Conservation (phyloP, 2,888 invertebrate species). For the Petrolisthes manimaculis region DNA sequence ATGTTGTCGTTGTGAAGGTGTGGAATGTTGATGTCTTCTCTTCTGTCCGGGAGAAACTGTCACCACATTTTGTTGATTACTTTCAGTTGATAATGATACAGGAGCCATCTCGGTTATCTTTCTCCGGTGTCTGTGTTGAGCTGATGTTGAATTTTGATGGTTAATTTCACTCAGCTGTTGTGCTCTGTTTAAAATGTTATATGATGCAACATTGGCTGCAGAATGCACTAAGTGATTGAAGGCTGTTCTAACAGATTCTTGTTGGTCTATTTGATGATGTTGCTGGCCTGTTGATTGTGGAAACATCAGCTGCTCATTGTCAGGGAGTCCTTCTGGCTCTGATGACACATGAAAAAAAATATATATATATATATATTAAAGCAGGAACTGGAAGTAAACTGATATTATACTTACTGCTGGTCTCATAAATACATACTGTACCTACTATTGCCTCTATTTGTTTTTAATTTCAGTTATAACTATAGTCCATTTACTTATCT, state of each 20-base stretch:
- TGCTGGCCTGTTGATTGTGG: neutral
- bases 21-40: neutral
- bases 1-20: neutral
- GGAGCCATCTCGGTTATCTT: too few species aligned
- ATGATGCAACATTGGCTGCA: neutral
- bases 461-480: too few species aligned
- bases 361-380: too few species aligned
- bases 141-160: neutral
- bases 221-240: neutral
- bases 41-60: neutral
- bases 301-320: neutral
- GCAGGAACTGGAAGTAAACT: too few species aligned
- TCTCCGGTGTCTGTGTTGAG: neutral
- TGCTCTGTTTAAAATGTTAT: neutral
- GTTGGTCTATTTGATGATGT: conserved; percentile 1
- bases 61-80: neutral
- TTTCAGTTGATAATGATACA: too few species aligned
- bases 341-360: too few species aligned
- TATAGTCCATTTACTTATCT: too few species aligned
- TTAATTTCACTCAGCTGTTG: neutral
- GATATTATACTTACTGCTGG: too few species aligned
- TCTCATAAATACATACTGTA: too few species aligned
- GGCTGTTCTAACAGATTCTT: neutral
- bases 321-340: neutral
- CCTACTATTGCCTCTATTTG: too few species aligned